Percentiles rank a stretch among this genome's conserved stretches.
Evolutionary conservation across 2,113 vertebrate genomes (phyloP).

Genomic region (Garra rufa): DNA sequence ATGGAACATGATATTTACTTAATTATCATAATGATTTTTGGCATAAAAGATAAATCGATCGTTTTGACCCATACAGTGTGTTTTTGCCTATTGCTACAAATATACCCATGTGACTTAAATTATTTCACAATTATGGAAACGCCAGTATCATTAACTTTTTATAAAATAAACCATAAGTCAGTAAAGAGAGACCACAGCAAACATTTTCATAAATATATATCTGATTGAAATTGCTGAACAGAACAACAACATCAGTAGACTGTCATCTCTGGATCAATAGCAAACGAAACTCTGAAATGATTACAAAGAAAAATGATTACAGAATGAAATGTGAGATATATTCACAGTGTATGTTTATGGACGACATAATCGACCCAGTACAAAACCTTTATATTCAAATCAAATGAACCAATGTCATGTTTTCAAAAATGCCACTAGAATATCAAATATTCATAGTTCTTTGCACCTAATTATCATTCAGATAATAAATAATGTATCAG

Average conservation of each 20-base stretch:
- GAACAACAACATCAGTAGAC: slow-evolving; percentile 2
- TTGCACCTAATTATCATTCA: background rate
- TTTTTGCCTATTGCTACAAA: no score
- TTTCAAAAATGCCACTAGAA: background rate
- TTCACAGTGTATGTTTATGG: background rate
- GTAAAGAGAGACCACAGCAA: background rate
- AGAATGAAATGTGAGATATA: background rate
- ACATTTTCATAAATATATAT: slow-evolving; percentile 48
- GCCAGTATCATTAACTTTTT: background rate
- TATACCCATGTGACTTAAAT: no score
- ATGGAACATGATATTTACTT: no score
- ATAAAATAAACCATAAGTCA: background rate
- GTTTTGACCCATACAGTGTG: no score
- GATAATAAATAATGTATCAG: background rate
- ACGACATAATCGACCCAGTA: background rate
- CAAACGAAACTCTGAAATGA: slow-evolving; percentile 7
- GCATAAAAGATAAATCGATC: no score
- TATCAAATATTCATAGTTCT: background rate
- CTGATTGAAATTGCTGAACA: slow-evolving; percentile 54
- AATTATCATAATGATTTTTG: no score
- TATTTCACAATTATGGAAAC: no score
- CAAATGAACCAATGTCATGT: background rate
- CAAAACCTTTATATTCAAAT: background rate
- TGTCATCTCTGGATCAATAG: background rate
- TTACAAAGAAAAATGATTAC: background rate